Base-by-base conservation (phyloP, 2,113 vertebrate genomes). In the Donacobius atricapilla region DNA sequence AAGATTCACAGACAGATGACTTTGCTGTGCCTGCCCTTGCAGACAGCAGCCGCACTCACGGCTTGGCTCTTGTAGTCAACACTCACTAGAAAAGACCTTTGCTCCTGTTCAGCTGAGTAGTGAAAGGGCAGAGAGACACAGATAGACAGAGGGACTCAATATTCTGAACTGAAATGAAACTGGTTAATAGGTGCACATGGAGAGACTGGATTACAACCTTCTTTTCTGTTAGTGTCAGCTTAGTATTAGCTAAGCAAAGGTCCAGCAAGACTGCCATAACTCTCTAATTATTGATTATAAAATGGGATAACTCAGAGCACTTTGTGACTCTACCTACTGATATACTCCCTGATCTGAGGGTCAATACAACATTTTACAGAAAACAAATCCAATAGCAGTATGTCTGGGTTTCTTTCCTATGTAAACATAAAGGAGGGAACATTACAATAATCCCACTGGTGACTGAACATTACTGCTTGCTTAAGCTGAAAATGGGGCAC, bases 31-130 rank as follows among this genome's bases (percentile, higher is more conserved):
- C 30, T 45, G 20, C 23, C 27, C 50, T 51, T 75, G 50, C 18
- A 90, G 35, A 40, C 21, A 87, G 54, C 3, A 0, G 15, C 54
- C 65, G 65, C 0, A 6, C 4, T 39, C 27, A 24, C 0, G 1
- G 15, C 4, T 1, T 2, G 6, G 18, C 51, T 60, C 45, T 57
- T 24, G 12, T 27, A 10, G 30, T 23, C 24, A 48, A 81, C 19
- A 37, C 22, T 54, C 39, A 54, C 9, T 24, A 69, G 31, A 73
- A 69, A 72, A 69, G 13, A 15, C 39, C 24, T 94, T 81, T 7
- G 3, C 15, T 76, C 15, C 27, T 8, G 6, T 31, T 44, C 51
- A 50, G 40, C 35, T 83, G 28, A 33, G 25, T 16, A 57, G 13
- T n/a, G 50, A 64, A 64, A 35, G 9, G 9, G 21, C 66, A 77